phyloP scores from a whole-genome alignment of 2,113 vertebrate species.

The Brachyhypopomus gauderio region DNA sequence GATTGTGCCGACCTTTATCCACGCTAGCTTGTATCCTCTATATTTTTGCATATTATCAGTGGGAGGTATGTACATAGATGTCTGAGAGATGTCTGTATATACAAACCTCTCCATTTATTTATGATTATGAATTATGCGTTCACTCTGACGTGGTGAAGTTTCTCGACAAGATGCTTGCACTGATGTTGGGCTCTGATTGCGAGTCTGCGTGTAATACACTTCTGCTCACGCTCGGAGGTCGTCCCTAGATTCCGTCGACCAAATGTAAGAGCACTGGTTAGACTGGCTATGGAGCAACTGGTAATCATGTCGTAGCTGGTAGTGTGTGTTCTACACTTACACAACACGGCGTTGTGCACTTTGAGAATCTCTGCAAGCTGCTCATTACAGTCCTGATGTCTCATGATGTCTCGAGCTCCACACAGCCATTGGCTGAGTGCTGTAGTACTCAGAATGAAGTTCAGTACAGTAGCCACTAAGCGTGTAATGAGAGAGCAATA shows the following conservation, averaged over 20 bases:
- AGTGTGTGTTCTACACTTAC: not conserved
- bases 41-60: too few species aligned
- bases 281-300: not conserved
- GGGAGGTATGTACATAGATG: too few species aligned
- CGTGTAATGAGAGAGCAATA: constrained; percentile 1
- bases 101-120: too few species aligned
- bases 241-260: too few species aligned
- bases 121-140: too few species aligned
- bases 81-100: too few species aligned
- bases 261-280: not conserved
- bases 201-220: too few species aligned
- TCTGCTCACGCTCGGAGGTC: not conserved
- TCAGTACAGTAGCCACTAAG: not conserved
- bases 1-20: too few species aligned
- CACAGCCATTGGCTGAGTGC: not conserved
- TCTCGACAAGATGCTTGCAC: too few species aligned
- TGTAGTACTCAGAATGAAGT: not conserved
- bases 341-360: not conserved
- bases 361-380: not conserved
- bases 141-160: too few species aligned
- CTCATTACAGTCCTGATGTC: not conserved
- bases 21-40: too few species aligned
- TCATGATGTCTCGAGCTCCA: not conserved
- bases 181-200: too few species aligned
- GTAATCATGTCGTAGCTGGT: not conserved